Evolutionary conservation across 2,113 vertebrate genomes (phyloP).

Genomic region (Lasiurus cinereus): DNA sequence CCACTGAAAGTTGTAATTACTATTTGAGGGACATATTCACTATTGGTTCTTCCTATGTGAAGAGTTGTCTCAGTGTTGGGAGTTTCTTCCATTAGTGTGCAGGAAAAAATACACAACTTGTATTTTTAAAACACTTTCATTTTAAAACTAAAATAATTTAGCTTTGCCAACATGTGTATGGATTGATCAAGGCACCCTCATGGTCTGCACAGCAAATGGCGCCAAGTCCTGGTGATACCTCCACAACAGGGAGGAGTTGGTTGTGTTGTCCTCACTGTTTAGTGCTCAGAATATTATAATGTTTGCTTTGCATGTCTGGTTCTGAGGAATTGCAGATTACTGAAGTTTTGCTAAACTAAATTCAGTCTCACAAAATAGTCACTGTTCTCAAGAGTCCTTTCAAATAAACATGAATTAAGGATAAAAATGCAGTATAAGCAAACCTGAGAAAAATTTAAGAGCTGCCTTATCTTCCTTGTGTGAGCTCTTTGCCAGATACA

Average conservation of each 20-base stretch:
- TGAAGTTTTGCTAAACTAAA: background rate
- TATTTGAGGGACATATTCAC: background rate
- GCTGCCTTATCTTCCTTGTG: background rate
- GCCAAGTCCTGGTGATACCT: background rate
- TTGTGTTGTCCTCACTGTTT: background rate
- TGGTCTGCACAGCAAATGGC: background rate
- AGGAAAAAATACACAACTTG: background rate
- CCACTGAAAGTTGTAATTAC: background rate
- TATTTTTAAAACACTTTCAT: background rate
- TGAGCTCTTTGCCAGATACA: background rate
- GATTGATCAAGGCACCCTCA: background rate
- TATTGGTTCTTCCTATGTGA: background rate
- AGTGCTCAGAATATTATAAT: background rate
- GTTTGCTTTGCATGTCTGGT: background rate
- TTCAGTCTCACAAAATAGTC: background rate
- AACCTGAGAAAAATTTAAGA: background rate
- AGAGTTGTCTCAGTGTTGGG: background rate
- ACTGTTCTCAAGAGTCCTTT: background rate
- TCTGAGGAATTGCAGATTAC: background rate
- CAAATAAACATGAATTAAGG: background rate
- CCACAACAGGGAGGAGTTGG: background rate
- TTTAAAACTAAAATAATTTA: background rate
- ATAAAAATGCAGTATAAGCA: background rate
- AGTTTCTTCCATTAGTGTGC: background rate
- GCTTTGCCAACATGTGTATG: background rate